A percentile compares a stretch with the other conserved stretches of the same genome.
These are phyloP conservation scores for Loris lydekkerianus DNA, from an alignment of 2,797 vertebrate species.

Conservation along the genomic window DNA sequence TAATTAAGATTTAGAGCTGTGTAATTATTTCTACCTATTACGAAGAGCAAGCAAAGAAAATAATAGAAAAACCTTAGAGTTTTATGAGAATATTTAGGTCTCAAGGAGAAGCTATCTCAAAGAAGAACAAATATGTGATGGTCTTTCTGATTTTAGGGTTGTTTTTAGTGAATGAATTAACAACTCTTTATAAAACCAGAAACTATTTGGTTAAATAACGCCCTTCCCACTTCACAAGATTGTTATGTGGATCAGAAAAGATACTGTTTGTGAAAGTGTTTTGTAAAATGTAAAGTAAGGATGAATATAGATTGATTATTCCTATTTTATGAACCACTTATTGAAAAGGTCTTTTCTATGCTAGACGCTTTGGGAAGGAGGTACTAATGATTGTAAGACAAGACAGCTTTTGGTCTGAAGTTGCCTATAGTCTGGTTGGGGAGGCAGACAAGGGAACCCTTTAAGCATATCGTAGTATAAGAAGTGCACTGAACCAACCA, in stretches of 20 bases:
- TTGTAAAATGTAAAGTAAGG: conserved; percentile 20
- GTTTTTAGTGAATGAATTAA: conserved; percentile 33
- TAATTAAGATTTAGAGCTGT: neutral
- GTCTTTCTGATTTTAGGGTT: conserved; percentile 51
- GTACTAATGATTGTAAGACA: conserved; percentile 12
- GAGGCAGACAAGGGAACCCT: conserved; percentile 10
- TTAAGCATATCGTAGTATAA: neutral
- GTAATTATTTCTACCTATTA: neutral
- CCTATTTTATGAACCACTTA: conserved; percentile 8
- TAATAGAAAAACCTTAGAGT: neutral
- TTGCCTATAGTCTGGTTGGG: neutral
- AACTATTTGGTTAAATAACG: conserved; percentile 34
- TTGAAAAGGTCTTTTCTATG: neutral
- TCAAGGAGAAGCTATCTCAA: neutral
- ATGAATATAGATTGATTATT: neutral
- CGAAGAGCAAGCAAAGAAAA: conserved; percentile 42
- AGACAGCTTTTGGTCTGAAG: conserved; percentile 36
- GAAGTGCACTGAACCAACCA: neutral
- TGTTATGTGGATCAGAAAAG: conserved; percentile 24
- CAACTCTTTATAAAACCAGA: conserved; percentile 33
- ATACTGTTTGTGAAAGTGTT: conserved; percentile 42
- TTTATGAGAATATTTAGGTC: neutral
- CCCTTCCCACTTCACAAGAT: neutral
- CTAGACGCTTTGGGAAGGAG: conserved; percentile 44
- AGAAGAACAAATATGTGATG: neutral